Evolutionary conservation across 2,888 invertebrate genomes (phyloP).

Genomic region (Leptopilina syphax): DNA sequence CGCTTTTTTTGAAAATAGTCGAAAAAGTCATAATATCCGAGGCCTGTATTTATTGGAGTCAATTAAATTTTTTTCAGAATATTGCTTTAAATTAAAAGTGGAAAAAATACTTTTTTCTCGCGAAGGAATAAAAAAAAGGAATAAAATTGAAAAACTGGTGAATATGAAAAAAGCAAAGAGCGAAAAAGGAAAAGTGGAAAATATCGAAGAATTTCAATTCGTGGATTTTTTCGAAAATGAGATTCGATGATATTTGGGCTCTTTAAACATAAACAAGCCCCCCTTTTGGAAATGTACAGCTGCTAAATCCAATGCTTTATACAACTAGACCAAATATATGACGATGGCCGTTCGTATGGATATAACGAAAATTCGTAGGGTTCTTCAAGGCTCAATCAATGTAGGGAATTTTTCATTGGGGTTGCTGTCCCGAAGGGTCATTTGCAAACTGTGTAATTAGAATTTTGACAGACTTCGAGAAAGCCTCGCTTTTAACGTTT

Average conservation of each 20-base stretch:
- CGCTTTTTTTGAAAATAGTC: too few relatives aligned
- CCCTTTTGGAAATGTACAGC: conserved; percentile 57
- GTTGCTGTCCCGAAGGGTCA: conserved; percentile 22
- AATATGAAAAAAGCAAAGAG: too few relatives aligned
- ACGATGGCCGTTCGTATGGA: not conserved
- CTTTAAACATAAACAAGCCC: conserved; percentile 43
- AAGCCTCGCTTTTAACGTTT: not conserved
- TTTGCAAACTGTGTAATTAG: conserved; percentile 30
- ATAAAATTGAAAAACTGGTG: too few relatives aligned
- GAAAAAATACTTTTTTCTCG: too few relatives aligned
- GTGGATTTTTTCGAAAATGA: not conserved
- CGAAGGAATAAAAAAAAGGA: too few relatives aligned
- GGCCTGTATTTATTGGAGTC: too few relatives aligned
- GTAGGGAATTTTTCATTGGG: conserved; percentile 31
- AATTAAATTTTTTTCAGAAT: too few relatives aligned
- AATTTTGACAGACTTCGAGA: conserved; percentile 4
- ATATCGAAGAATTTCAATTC: not conserved
- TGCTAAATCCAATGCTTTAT: conserved; percentile 58
- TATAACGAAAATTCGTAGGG: conserved; percentile 38
- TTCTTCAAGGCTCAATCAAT: conserved; percentile 28
- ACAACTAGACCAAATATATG: conserved; percentile 34
- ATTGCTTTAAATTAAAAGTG: too few relatives aligned
- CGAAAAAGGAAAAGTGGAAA: not conserved
- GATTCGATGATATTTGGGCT: conserved; percentile 30
- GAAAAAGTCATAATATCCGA: too few relatives aligned